Evolutionary conservation across 2,113 vertebrate genomes (phyloP).

Genomic region (Nyctibius bracteatus): DNA sequence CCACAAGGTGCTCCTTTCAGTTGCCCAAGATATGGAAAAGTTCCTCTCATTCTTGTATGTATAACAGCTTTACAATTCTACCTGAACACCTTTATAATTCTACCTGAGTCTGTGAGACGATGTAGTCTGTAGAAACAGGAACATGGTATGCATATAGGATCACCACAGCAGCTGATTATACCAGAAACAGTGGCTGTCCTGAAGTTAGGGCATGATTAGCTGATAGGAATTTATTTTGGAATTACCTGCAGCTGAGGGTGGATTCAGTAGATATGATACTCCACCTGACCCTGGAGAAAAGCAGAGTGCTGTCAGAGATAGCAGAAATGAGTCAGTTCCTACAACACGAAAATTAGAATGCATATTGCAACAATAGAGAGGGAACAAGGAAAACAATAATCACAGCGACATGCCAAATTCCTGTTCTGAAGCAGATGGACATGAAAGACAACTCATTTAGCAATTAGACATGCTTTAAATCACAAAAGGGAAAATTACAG

Average conservation of each 20-base stretch:
- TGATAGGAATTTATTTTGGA: not conserved
- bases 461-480: conserved; percentile 3
- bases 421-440: not conserved
- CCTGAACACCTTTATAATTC: not conserved
- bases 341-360: not conserved
- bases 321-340: not conserved
- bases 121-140: not conserved
- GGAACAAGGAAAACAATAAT: not conserved
- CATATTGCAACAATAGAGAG: not conserved
- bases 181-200: not conserved
- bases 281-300: not conserved
- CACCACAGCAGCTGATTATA: not conserved
- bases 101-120: not conserved
- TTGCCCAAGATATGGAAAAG: not conserved
- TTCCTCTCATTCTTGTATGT: not conserved
- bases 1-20: not conserved
- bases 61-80: not conserved
- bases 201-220: not conserved
- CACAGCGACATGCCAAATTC: not conserved
- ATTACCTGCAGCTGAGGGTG: not conserved
- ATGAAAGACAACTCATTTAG: not conserved
- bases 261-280: not conserved
- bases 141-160: accelerated
- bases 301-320: not conserved
- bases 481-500: not conserved